Evolutionary conservation across 2,888 invertebrate genomes (phyloP).

Genomic region (Mermis nigrescens): DNA sequence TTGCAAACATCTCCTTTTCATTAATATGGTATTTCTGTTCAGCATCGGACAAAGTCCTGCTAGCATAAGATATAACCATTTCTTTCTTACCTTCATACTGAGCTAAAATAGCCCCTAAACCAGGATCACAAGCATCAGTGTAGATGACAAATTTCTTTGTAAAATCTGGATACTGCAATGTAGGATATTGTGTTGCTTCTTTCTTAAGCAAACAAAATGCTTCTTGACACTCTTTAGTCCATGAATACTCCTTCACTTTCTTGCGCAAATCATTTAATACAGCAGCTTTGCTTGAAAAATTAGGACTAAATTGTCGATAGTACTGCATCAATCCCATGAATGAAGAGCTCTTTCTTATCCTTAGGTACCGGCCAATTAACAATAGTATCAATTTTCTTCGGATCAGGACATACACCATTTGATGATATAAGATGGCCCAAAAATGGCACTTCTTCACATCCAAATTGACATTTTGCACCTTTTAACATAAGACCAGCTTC

Average conservation of each 20-base stretch:
- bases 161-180: not conserved
- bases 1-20: not conserved
- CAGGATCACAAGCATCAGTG: conserved; percentile 1
- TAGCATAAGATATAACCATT: not conserved
- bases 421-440: not conserved
- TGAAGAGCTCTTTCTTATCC: not conserved
- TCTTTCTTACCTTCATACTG: not conserved
- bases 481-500: not conserved
- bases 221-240: not conserved
- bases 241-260: not conserved
- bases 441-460: not conserved
- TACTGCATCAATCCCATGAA: not conserved
- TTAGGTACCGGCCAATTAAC: not conserved
- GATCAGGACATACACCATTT: not conserved
- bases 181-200: not conserved
- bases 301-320: not conserved
- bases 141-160: not conserved
- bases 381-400: not conserved
- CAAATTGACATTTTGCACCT: not conserved
- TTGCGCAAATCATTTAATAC: not conserved
- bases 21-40: not conserved
- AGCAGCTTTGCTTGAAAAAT: not conserved
- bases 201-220: not conserved
- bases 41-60: not conserved
- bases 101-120: not conserved